Conservation (phyloP, 2,113 vertebrate genomes). For the Stercorarius parasiticus region DNA sequence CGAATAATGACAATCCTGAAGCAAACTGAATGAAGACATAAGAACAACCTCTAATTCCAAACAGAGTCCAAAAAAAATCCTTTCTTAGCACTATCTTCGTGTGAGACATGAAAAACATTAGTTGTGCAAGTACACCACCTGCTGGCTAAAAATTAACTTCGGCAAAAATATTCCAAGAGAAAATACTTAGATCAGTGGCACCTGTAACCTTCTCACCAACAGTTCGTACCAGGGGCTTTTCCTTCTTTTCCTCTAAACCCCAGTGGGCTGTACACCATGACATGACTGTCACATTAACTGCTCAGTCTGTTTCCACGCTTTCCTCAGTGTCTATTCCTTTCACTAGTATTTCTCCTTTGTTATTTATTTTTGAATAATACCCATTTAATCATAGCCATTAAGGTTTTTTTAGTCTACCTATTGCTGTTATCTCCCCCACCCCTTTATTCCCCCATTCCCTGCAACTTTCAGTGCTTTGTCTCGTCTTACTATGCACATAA, state of each 20-base stretch:
- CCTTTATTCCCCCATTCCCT: background rate
- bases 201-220: background rate
- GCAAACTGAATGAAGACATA: background rate
- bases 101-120: background rate
- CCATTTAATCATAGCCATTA: background rate
- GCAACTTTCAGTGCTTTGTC: background rate
- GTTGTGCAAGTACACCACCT: constrained; percentile 68
- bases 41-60: background rate
- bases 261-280: background rate
- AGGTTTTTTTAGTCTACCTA: background rate
- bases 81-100: background rate
- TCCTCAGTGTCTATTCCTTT: background rate
- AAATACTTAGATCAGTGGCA: background rate
- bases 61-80: background rate
- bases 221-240: background rate
- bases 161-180: background rate
- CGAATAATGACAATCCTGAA: background rate
- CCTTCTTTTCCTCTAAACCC: background rate
- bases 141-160: constrained; percentile 41
- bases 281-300: background rate
- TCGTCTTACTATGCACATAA: background rate
- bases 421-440: background rate
- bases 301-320: background rate
- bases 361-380: background rate
- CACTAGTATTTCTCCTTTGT: background rate